A percentile compares a stretch with the other conserved stretches of the same genome.
phyloP scores from a whole-genome alignment of 92 coral and sea anemone species.

The Pocillopora meandrina region DNA sequence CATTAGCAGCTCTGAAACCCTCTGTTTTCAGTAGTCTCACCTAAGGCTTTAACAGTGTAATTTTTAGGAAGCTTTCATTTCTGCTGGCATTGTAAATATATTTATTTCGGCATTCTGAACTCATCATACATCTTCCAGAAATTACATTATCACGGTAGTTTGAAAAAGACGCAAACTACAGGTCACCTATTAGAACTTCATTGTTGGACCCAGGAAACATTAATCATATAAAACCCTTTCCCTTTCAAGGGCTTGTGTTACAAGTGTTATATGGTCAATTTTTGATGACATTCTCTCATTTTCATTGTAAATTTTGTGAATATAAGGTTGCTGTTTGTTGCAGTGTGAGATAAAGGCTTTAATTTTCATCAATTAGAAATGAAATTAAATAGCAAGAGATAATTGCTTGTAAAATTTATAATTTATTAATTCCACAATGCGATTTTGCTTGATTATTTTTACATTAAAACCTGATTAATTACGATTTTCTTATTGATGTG shows the following conservation, averaged over 20 bases:
- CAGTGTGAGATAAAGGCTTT: not conserved
- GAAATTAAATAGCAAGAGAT: not conserved
- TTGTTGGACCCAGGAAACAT: not conserved
- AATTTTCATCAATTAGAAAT: not conserved
- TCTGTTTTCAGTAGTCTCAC: not conserved
- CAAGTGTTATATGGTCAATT: not conserved
- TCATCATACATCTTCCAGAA: not conserved
- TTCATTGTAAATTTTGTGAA: conserved; percentile 34
- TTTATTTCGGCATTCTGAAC: conserved; percentile 25
- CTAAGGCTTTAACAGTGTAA: not conserved
- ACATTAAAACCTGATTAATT: not conserved
- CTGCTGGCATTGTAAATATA: conserved; percentile 23
- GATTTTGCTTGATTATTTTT: not conserved
- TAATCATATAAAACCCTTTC: not conserved
- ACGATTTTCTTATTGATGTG: no score
- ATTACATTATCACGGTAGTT: not conserved
- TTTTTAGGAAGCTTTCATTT: not conserved
- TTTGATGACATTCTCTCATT: not conserved
- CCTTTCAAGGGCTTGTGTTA: not conserved
- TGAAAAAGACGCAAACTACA: not conserved
- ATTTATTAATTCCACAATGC: not conserved
- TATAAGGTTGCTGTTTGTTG: not conserved
- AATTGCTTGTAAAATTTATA: not conserved
- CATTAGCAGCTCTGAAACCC: not conserved
- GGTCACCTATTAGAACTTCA: not conserved